These are phyloP conservation scores for Andrena bicolor DNA, from an alignment of 2,888 invertebrate species.

Conservation along the genomic window DNA sequence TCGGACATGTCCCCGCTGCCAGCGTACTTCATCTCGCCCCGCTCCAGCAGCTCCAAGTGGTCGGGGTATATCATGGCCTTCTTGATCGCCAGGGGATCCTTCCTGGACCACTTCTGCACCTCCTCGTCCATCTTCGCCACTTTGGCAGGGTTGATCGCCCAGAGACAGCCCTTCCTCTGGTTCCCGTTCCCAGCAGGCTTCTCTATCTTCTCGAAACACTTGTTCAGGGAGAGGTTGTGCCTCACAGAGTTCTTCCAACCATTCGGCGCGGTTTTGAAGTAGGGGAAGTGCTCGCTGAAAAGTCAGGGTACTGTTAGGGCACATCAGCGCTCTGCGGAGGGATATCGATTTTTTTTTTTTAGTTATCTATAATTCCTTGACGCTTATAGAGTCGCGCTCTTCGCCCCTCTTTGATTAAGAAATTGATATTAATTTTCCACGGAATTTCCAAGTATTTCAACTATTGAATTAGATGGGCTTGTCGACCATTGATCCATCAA, in stretches of 20 bases:
- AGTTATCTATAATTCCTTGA: no score
- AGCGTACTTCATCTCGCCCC: constrained; percentile 95
- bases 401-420: no score
- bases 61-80: constrained; percentile 98
- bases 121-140: constrained; percentile 99
- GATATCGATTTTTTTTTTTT: no score
- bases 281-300: constrained; percentile 97
- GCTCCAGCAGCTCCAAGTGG: constrained; percentile 92
- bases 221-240: constrained; percentile 98
- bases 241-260: constrained; percentile 99
- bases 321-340: not conserved
- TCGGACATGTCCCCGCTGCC: constrained; percentile 88
- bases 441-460: no score
- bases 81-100: constrained; percentile 96
- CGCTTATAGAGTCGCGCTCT: no score
- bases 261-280: constrained; percentile 98
- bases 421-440: no score
- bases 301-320: not conserved
- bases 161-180: constrained; percentile 95
- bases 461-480: no score
- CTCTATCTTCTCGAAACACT: constrained; percentile 99
- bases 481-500: no score
- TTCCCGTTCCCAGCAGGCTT: constrained; percentile 95
- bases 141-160: constrained; percentile 98
- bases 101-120: constrained; percentile 98